A percentile compares a stretch with the other conserved stretches of the same genome.
These are phyloP conservation scores for Elaeidobius kamerunicus DNA, from an alignment of 2,888 invertebrate species.

Conservation along the genomic window DNA sequence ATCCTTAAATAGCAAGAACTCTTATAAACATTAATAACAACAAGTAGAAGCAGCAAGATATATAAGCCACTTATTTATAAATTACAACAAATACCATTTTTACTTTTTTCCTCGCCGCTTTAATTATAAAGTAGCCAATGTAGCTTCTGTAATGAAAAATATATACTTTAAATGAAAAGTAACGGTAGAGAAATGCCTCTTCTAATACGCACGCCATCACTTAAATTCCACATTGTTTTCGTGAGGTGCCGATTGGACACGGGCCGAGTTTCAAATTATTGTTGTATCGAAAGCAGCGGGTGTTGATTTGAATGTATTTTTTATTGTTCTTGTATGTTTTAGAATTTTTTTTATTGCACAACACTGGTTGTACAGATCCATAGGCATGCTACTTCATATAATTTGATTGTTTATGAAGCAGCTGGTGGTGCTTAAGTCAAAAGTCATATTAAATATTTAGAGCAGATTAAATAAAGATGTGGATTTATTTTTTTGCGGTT, in stretches of 20 bases:
- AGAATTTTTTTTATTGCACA: too few species aligned
- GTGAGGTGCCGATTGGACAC: constrained; percentile 7
- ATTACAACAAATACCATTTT: constrained; percentile 15
- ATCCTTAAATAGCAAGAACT: neutral
- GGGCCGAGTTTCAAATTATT: neutral
- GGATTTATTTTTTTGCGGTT: too few species aligned
- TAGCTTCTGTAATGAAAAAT: constrained; percentile 16
- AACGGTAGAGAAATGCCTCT: constrained; percentile 16
- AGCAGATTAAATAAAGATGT: too few species aligned
- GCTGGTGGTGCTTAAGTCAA: too few species aligned
- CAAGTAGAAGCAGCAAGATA: constrained; percentile 11
- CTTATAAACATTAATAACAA: neutral
- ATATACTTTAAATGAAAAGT: constrained; percentile 14
- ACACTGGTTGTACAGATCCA: too few species aligned
- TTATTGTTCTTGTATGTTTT: too few species aligned
- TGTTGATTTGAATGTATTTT: neutral
- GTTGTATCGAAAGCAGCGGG: constrained; percentile 2
- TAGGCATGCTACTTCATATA: too few species aligned
- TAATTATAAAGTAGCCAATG: constrained; percentile 8
- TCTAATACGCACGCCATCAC: constrained; percentile 5
- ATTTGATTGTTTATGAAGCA: too few species aligned
- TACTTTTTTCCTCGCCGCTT: constrained; percentile 6
- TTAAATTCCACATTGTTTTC: constrained; percentile 10
- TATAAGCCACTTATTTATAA: constrained; percentile 1
- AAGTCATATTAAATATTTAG: too few species aligned